phyloP scores from a whole-genome alignment of 2,888 invertebrate species.

The Toxonevra muliebris region DNA sequence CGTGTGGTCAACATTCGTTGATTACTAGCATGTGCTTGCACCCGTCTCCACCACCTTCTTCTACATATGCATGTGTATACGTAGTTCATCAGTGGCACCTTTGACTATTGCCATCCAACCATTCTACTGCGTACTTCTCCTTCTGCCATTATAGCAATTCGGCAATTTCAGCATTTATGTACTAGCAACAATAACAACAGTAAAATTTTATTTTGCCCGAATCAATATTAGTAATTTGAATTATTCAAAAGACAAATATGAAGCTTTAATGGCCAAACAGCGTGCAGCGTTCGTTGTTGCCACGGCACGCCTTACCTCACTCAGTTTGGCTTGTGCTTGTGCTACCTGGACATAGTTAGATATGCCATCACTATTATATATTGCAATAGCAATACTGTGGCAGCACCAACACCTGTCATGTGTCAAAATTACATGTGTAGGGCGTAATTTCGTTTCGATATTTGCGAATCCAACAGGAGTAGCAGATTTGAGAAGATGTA shows the following conservation, averaged over 20 bases:
- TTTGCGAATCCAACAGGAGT: no score
- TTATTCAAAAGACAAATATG: conserved; percentile 65
- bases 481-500: no score
- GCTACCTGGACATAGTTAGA: no score
- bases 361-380: no score
- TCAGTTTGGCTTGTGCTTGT: no score
- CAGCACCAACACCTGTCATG: no score
- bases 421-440: no score
- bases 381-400: no score
- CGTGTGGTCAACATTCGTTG: conserved; percentile 59
- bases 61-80: conserved; percentile 21
- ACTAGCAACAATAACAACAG: conserved; percentile 35
- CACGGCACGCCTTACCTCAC: no score
- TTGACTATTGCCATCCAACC: conserved; percentile 17
- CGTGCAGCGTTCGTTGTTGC: conserved; percentile 33
- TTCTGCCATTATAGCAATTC: not conserved
- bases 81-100: conserved; percentile 20
- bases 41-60: conserved; percentile 28
- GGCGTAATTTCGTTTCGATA: no score
- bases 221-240: conserved; percentile 66
- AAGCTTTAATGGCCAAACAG: conserved; percentile 65
- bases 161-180: not conserved
- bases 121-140: not conserved
- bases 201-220: conserved; percentile 52
- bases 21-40: conserved; percentile 45